Base-by-base conservation (phyloP, 2,888 invertebrate genomes). In the Leptopterna dolabrata region DNA sequence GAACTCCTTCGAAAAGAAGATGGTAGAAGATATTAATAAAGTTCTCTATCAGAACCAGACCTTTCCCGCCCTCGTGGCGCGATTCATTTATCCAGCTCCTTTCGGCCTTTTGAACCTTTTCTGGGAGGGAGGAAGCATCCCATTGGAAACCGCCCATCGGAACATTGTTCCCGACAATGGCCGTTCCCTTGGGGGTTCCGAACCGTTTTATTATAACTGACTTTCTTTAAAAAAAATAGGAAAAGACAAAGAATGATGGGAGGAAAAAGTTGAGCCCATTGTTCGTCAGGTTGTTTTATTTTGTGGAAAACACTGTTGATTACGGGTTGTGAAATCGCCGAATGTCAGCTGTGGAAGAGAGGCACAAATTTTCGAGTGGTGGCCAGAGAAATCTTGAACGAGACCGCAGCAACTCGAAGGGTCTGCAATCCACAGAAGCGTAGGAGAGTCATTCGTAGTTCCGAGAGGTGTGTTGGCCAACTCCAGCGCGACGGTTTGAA, bases 21-120 rank as follows among this genome's bases (percentile, higher is more conserved):
- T 78, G 78, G 78, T 78, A 41, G 78, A 19, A 78, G 78, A 45
- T 78, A 78, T 78, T 78, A 78, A 78, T 78, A 78, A 78, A 78
- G 78, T 78, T 78, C 45, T 78, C 78, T 78, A 78, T 78, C 78
- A 78, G 41, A 43, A 78, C 43, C 78, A 78, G 78, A 78, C 78
- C 45, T 78, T 27, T 27, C 78, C 78, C 78, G 41, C 78, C 47
- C 43, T 14, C 41, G 78, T 19, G 13, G 45, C 24, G 36, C 29
- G 41, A 78, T 78, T 78, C 78, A 78, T 78, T 78, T 78, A 78
- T 78, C 45, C 78, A 24, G 24, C 63, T 63, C 63, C 63, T 63
- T 63, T 63, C 63, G 63, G 63, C 19, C 63, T 27, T 63, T 63
- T 63, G 19, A 27, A 63, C 19, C 63, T 27, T 63, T 63, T 24